A percentile compares a stretch with the other conserved stretches of the same genome.
Conservation (phyloP, 2,888 invertebrate genomes). For the Tinea trinotella region DNA sequence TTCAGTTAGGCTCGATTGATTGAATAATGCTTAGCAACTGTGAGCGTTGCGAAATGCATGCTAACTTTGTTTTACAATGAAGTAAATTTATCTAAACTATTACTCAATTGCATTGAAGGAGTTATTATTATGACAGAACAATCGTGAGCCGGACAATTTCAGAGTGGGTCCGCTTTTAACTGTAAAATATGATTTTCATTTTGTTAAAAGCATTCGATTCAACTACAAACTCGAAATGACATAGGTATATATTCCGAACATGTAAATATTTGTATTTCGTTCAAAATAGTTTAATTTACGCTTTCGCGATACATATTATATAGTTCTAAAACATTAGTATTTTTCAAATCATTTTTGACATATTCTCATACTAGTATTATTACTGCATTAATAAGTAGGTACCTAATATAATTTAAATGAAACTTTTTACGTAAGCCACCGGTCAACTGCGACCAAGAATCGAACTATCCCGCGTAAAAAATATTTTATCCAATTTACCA, state of each 20-base stretch:
- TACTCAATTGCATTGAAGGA: conserved; percentile 44
- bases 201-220: conserved; percentile 57
- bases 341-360: too few relatives aligned
- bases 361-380: too few relatives aligned
- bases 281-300: too few relatives aligned
- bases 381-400: too few relatives aligned
- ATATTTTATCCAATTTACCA: too few relatives aligned
- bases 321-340: too few relatives aligned
- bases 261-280: background rate
- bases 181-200: conserved; percentile 64
- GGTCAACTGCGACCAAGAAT: too few relatives aligned
- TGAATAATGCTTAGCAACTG: background rate
- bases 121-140: conserved; percentile 32
- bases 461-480: too few relatives aligned
- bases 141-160: conserved; percentile 28
- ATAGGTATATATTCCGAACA: background rate
- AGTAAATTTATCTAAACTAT: conserved; percentile 28
- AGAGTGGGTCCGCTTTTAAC: conserved; percentile 43
- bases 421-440: too few relatives aligned
- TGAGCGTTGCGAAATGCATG: background rate
- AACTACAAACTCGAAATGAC: conserved; percentile 9
- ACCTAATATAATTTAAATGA: too few relatives aligned
- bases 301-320: too few relatives aligned
- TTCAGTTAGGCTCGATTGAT: conserved; percentile 1
- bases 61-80: background rate